These are phyloP conservation scores for Drosophila lowei DNA, from an alignment of 1,140 invertebrate genomes.

Conservation along the genomic window DNA sequence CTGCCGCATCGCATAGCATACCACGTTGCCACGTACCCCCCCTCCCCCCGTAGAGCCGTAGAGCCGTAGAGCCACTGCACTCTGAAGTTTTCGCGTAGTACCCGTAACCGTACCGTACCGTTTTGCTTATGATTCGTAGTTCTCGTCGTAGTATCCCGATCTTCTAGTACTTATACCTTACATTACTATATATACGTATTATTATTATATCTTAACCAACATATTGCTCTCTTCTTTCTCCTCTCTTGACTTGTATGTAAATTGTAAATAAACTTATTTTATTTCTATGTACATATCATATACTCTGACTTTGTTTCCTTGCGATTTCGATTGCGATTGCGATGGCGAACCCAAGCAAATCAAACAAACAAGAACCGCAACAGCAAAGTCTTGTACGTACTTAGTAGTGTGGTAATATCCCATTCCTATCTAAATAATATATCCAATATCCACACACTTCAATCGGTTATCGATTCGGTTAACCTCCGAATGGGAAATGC, in stretches of 20 bases:
- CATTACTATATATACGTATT: constrained; percentile 16
- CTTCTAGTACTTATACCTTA: too few species aligned
- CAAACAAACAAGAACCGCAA: constrained; percentile 66
- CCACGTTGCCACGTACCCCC: constrained; percentile 4
- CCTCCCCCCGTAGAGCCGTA: background rate
- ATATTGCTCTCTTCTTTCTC: constrained; percentile 35
- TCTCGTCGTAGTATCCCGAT: constrained; percentile 30
- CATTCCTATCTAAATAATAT: background rate
- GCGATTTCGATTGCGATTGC: constrained; percentile 17
- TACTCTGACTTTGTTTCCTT: constrained; percentile 64
- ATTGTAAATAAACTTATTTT: constrained; percentile 72
- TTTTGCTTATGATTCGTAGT: constrained; percentile 43
- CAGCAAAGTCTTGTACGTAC: constrained; percentile 67
- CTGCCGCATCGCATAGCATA: constrained; percentile 33
- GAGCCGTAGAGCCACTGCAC: constrained; percentile 44
- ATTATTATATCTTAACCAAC: constrained; percentile 46
- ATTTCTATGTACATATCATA: constrained; percentile 73
- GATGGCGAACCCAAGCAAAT: constrained; percentile 31
- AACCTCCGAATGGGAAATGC: background rate
- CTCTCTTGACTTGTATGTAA: constrained; percentile 57
- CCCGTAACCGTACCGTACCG: constrained; percentile 32
- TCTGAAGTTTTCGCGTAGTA: constrained; percentile 35
- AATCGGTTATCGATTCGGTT: constrained; percentile 17
- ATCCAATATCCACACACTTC: constrained; percentile 15
- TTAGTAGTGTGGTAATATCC: constrained; percentile 69